Conservation (phyloP, 1,140 invertebrate genomes). For the Helicoverpa armigera region DNA sequence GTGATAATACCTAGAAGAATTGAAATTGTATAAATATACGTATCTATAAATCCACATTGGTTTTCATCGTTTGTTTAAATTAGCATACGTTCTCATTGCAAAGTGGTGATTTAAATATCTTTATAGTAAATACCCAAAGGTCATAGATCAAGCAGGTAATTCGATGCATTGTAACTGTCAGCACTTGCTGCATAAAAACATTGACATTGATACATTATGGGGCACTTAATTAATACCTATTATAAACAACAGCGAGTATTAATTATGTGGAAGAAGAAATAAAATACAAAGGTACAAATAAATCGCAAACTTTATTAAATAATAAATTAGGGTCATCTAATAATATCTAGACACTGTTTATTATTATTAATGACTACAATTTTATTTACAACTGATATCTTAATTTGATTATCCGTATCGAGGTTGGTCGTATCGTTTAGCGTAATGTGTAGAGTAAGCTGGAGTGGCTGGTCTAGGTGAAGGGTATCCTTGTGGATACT, state of each 20-base stretch:
- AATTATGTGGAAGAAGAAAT: neutral
- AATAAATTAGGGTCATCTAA: neutral
- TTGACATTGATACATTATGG: neutral
- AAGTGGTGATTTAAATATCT: neutral
- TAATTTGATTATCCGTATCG: neutral
- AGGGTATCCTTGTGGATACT: neutral
- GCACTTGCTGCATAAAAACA: neutral
- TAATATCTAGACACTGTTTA: neutral
- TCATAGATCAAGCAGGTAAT: neutral
- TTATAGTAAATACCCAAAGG: neutral
- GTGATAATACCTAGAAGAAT: no score
- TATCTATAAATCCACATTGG: no score
- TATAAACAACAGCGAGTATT: no score
- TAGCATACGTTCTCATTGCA: neutral
- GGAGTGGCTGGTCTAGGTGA: neutral
- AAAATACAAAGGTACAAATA: neutral
- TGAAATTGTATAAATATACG: no score
- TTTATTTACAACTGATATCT: neutral
- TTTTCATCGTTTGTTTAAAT: neutral
- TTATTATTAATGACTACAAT: neutral
- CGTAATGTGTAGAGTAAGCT: neutral
- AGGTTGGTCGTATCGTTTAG: neutral
- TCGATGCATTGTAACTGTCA: neutral
- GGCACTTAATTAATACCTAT: no score
- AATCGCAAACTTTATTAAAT: neutral